A percentile compares a stretch with the other conserved stretches of the same genome.
phyloP scores from a whole-genome alignment of 1,140 invertebrate genomes.

The Cephus cinctus region DNA sequence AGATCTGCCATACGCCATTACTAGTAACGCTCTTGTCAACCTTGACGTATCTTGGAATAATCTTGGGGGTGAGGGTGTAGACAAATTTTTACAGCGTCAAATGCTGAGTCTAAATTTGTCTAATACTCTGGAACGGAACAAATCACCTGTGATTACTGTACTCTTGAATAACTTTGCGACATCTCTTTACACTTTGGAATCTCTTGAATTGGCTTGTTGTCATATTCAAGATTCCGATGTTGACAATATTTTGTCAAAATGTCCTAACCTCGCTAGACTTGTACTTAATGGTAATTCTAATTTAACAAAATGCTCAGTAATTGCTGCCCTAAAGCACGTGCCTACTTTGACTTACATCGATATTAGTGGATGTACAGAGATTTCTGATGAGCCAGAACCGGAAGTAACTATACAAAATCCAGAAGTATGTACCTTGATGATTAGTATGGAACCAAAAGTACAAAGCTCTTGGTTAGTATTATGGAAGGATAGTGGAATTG shows the following conservation, averaged over 20 bases:
- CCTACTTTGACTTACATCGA: slow-evolving; percentile 42
- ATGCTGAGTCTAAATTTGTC: slow-evolving; percentile 47
- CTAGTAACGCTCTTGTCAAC: slow-evolving; percentile 29
- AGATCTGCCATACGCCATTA: slow-evolving; percentile 22
- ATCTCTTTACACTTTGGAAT: slow-evolving; percentile 36
- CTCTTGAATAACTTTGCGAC: slow-evolving; percentile 20
- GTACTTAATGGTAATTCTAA: slow-evolving; percentile 41
- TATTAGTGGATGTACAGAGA: slow-evolving; percentile 36
- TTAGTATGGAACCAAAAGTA: slow-evolving; percentile 35
- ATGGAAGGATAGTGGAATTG: slow-evolving; percentile 35
- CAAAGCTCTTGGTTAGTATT: slow-evolving; percentile 37
- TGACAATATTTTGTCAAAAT: slow-evolving; percentile 31
- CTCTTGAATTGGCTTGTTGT: slow-evolving; percentile 41
- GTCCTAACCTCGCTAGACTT: slow-evolving; percentile 41
- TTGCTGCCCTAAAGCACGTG: slow-evolving; percentile 31
- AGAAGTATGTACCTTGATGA: slow-evolving; percentile 36
- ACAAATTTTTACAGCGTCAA: slow-evolving; percentile 35
- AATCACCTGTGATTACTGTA: slow-evolving; percentile 6
- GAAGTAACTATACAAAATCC: slow-evolving; percentile 34
- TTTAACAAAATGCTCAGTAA: slow-evolving; percentile 34
- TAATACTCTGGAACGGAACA: slow-evolving; percentile 19
- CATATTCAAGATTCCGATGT: slow-evolving; percentile 40
- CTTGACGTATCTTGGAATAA: slow-evolving; percentile 48
- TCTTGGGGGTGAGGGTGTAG: slow-evolving; percentile 26
- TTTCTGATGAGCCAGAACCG: slow-evolving; percentile 27